These are phyloP conservation scores for Streptopelia turtur DNA, from an alignment of 2,797 vertebrate species.

Conservation along the genomic window DNA sequence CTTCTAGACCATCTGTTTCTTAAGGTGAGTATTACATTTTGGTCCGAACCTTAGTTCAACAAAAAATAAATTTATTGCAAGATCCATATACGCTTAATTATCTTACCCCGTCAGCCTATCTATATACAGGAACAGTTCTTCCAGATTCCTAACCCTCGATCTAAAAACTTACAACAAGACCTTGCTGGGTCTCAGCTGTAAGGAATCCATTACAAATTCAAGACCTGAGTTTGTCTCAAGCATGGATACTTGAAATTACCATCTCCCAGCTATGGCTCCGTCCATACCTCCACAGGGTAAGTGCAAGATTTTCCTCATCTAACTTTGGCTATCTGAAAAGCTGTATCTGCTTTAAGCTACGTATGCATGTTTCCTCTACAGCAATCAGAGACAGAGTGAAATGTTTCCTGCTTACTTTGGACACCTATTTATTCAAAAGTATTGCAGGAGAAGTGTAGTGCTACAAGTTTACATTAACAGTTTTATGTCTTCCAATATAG, in stretches of 20 bases:
- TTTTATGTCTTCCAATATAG: background rate
- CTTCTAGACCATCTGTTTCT: background rate
- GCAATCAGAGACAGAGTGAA: background rate
- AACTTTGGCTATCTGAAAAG: background rate
- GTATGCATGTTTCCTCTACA: background rate
- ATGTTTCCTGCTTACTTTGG: background rate
- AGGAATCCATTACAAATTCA: background rate
- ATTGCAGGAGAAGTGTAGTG: background rate
- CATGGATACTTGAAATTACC: background rate
- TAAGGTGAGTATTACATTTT: background rate
- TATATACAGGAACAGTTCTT: background rate
- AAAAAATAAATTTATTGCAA: background rate
- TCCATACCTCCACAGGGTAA: background rate
- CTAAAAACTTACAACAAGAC: background rate
- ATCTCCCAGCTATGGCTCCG: background rate
- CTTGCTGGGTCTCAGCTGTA: background rate
- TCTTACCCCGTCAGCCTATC: background rate
- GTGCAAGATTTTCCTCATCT: background rate
- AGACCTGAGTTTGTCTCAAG: background rate
- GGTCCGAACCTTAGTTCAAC: background rate
- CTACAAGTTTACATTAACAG: background rate
- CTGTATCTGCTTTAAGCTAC: background rate
- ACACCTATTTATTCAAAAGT: background rate
- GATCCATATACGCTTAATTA: background rate
- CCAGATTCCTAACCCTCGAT: background rate